Evolutionary conservation across 1,140 invertebrate genomes (phyloP), one percentile per base, ranked within the genome.

Genomic region (Battus philenor): DNA sequence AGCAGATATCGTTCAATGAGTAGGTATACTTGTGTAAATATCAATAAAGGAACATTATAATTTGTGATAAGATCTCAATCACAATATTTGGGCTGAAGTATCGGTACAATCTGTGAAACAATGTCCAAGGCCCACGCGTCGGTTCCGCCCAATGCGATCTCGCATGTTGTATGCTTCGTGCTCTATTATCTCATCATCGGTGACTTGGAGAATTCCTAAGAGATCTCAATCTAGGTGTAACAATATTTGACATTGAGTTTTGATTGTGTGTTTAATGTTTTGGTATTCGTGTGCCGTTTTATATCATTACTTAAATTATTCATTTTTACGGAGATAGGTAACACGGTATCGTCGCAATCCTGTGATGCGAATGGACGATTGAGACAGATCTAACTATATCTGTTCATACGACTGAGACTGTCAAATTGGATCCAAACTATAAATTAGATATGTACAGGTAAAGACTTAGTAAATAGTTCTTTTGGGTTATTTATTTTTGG

Each of bases 11-110:
- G 55, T 50, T 47, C 50, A 30, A 48, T 41, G 54, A 59, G 60
- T 52, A 53, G 49, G 59, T 66, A 62, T 72, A 59, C 53, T 59
- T 70, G 56, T 68, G 73, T 77, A 77, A 80, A 80, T 68, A 80
- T 62, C 68, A 73, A 73, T 79, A 79, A 67, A 72, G 58, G 56
- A 69, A 70, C 72, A 72, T 79, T 76, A 79, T 76, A 76, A 79
- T 70, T 65, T 53, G 13, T 49, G 72, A 79, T 79, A 79, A 53
- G 54, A 80, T 80, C 73, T 72, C 61, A 47, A 34, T 64, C 59
- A 61, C 51, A 65, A 68, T 75, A 74, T 75, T 76, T 74, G 70
- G 68, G 51, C 52, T 61, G 43, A 46, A 67, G 61, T 67, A 71
- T 68, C 66, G 50, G 50, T 47, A 59, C 38, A 48, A 54, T 57